Percentiles rank a stretch among this genome's conserved stretches.
These are phyloP conservation scores for Dinothrombium tinctorium DNA, from an alignment of 1,140 invertebrate species.

Conservation along the genomic window DNA sequence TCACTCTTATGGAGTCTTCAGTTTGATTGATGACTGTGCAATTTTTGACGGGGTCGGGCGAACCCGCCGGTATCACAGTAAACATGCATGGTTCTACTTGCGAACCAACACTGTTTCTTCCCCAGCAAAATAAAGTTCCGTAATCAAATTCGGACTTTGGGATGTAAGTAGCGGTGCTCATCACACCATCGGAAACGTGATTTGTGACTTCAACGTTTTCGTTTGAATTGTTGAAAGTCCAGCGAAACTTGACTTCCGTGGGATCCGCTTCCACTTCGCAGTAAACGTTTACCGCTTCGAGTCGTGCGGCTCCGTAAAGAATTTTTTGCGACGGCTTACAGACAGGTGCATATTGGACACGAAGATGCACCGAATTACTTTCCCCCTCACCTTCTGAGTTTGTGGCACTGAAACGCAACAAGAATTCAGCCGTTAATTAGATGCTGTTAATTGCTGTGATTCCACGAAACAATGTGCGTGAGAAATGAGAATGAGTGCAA, in stretches of 20 bases:
- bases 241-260: conserved; percentile 15
- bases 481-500: no score
- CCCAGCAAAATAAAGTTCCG: conserved; percentile 28
- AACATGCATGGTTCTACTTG: conserved; percentile 16
- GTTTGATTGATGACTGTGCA: conserved; percentile 71
- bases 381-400: conserved; percentile 71
- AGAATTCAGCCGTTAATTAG: no score
- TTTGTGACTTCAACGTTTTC: conserved; percentile 41
- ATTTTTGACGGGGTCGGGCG: conserved; percentile 47
- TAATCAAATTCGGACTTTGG: conserved; percentile 39
- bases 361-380: conserved; percentile 51
- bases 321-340: conserved; percentile 26
- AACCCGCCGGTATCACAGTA: conserved; percentile 14
- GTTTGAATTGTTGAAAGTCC: conserved; percentile 37
- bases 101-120: conserved; percentile 13
- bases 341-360: conserved; percentile 57
- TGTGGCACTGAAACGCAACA: no score
- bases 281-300: conserved; percentile 23
- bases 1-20: conserved; percentile 45
- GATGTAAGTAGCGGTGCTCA: conserved; percentile 38
- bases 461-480: no score
- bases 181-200: conserved; percentile 26
- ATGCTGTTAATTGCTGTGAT: no score
- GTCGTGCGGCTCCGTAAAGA: conserved; percentile 15
- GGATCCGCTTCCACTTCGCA: conserved; percentile 69